A percentile compares a stretch with the other conserved stretches of the same genome.
Evolutionary conservation across 2,888 invertebrate genomes (phyloP).

Genomic region (Phaedon cochleariae): DNA sequence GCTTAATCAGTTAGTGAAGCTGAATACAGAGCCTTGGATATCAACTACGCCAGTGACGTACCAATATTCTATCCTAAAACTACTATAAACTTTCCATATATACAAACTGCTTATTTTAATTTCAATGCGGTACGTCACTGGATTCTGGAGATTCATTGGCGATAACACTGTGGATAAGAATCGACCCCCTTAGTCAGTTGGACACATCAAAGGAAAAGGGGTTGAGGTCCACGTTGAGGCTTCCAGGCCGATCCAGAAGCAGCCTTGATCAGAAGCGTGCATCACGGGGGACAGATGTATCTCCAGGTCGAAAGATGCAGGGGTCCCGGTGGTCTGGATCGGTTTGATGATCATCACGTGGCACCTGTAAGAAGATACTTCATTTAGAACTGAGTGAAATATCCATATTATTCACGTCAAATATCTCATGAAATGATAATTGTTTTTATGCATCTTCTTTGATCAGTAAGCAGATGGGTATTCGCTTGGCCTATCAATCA

Average conservation of each 20-base stretch:
- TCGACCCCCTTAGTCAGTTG: constrained; percentile 41
- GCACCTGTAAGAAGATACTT: constrained; percentile 29
- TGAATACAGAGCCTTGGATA: constrained; percentile 28
- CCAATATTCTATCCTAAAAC: constrained; percentile 33
- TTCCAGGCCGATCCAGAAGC: constrained; percentile 48
- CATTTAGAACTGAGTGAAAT: no score
- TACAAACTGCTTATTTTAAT: constrained; percentile 48
- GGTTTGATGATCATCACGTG: constrained; percentile 24
- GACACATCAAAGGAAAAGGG: constrained; percentile 50
- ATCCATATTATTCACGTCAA: no score
- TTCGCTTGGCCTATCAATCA: no score
- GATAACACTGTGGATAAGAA: constrained; percentile 27
- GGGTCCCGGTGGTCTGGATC: constrained; percentile 45
- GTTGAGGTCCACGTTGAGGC: constrained; percentile 33
- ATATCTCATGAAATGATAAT: no score
- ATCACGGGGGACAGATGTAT: constrained; percentile 48
- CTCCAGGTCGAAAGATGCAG: constrained; percentile 56
- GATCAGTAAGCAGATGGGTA: no score
- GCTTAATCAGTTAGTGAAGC: constrained; percentile 37
- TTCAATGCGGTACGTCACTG: constrained; percentile 37
- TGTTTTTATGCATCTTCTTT: no score
- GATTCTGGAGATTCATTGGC: constrained; percentile 16
- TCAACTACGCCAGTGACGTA: constrained; percentile 31
- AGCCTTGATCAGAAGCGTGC: constrained; percentile 51
- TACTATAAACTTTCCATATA: constrained; percentile 56